phyloP scores from a whole-genome alignment of 2,888 invertebrate genomes.

The Cactoblastis cactorum region DNA sequence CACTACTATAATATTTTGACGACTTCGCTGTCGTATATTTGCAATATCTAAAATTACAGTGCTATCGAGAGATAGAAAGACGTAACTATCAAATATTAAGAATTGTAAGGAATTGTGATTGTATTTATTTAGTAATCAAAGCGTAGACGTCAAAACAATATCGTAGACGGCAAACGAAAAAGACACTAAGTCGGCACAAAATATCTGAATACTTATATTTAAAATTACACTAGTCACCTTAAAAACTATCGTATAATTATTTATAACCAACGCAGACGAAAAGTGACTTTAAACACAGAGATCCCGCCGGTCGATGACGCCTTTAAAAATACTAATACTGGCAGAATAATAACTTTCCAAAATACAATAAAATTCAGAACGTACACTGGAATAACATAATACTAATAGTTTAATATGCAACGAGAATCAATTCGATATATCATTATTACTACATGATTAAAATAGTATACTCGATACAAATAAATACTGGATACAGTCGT shows the following conservation, averaged over 20 bases:
- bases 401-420: constrained; percentile 26
- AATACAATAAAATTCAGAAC: constrained; percentile 33
- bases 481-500: constrained; percentile 66
- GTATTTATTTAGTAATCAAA: not conserved
- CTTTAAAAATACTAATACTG: constrained; percentile 64
- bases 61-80: not conserved
- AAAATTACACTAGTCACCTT: constrained; percentile 58
- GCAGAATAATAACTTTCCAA: constrained; percentile 57
- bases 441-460: constrained; percentile 25
- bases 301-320: constrained; percentile 58
- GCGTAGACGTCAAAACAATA: not conserved
- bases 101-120: constrained; percentile 12
- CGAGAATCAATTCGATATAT: constrained; percentile 1
- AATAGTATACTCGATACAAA: constrained; percentile 31
- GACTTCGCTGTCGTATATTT: not conserved
- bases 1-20: not conserved
- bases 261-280: constrained; percentile 67
- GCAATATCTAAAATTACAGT: not conserved
- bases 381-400: constrained; percentile 43
- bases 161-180: constrained; percentile 38
- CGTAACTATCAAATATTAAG: not conserved
- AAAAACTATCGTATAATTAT: constrained; percentile 74
- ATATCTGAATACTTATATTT: constrained; percentile 67
- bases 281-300: constrained; percentile 63
- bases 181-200: constrained; percentile 56